Conservation (phyloP, 2,113 vertebrate genomes). For the Corydoras sp. region DNA sequence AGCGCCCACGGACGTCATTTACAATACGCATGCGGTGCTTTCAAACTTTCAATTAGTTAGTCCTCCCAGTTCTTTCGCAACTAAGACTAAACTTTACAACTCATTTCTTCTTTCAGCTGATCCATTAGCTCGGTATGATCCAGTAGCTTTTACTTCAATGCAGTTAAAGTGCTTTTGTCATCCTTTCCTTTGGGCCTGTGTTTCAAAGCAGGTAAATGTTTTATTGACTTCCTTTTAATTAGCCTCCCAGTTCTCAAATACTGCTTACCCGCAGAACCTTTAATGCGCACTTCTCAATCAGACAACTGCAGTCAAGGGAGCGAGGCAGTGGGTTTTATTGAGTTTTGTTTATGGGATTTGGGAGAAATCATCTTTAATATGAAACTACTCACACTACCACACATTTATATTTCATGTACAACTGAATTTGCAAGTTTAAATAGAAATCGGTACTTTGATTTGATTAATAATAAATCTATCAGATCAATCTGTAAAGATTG, state of each 20-base stretch:
- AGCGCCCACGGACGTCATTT: conserved; percentile 58
- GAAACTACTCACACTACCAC: too few relatives aligned
- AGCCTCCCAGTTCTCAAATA: conserved; percentile 51
- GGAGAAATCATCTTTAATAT: background rate
- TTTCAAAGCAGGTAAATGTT: conserved; percentile 40
- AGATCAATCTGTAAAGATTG: too few relatives aligned
- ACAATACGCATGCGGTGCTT: conserved; percentile 59
- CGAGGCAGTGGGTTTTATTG: conserved; percentile 2
- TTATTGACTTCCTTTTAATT: conserved; percentile 58
- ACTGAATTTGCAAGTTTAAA: too few relatives aligned
- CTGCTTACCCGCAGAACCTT: conserved; percentile 33
- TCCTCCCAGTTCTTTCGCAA: conserved; percentile 26
- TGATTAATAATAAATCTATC: too few relatives aligned
- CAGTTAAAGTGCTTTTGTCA: conserved; percentile 28
- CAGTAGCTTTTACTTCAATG: conserved; percentile 27
- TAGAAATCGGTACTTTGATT: too few relatives aligned
- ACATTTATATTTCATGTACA: too few relatives aligned
- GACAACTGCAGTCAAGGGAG: conserved; percentile 22
- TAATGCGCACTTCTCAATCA: conserved; percentile 38
- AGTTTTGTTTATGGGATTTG: conserved; percentile 13
- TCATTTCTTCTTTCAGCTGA: conserved; percentile 37
- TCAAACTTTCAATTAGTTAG: conserved; percentile 67
- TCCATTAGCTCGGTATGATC: conserved; percentile 20
- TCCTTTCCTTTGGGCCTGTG: conserved; percentile 29
- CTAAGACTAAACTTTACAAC: conserved; percentile 33